Base-by-base conservation (phyloP, 2,113 vertebrate genomes). In the Dendrocopos noguchii region DNA sequence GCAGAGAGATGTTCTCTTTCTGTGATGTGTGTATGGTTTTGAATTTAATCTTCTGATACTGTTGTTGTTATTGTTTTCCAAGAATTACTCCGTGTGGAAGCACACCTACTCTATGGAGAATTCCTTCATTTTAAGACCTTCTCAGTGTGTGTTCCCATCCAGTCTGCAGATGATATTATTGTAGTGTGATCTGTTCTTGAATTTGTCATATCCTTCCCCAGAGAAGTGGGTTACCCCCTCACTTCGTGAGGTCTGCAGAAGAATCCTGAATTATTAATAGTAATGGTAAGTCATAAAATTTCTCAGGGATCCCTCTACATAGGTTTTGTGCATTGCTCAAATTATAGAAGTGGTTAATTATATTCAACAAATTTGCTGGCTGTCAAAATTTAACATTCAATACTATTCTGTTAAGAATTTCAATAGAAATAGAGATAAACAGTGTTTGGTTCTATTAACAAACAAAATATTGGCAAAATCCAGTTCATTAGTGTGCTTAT, bases 381-480 rank as follows among this genome's bases (percentile, higher is more conserved):
- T 4, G 1, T 31, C 20, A 60, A 31, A 80, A 39, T 64, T 61
- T 88, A 70, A 47, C 9, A 22, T 90, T 95, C 16, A 18, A 2
- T 60, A 25, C 36, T 39, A 21, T 81, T 88, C 77, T 81, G 29
- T 80, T 60, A 50, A 61, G 15, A 74, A 70, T 76, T 82, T 89
- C 34, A 78, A 56, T 53, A 53, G 57, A 79, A 80, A 85, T 64
- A 85, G 21, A 67, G 39, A 25, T 29, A 19, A 75, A 42, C 8
- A 34, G 42, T 42, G n/a, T 36, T 89, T 76, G 24, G 31, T 87
- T 77, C 64, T 60, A 47, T 55, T 73, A 83, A 80, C 18, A 76
- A 74, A 77, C 44, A 91, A 91, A 82, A 75, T 74, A 66, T n/a
- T 83, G 82, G 60, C 50, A 70, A 94, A 92, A 89, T 77, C 27